These are phyloP conservation scores for Thymelicus lineola DNA, from an alignment of 2,888 invertebrate genomes.

Conservation along the genomic window DNA sequence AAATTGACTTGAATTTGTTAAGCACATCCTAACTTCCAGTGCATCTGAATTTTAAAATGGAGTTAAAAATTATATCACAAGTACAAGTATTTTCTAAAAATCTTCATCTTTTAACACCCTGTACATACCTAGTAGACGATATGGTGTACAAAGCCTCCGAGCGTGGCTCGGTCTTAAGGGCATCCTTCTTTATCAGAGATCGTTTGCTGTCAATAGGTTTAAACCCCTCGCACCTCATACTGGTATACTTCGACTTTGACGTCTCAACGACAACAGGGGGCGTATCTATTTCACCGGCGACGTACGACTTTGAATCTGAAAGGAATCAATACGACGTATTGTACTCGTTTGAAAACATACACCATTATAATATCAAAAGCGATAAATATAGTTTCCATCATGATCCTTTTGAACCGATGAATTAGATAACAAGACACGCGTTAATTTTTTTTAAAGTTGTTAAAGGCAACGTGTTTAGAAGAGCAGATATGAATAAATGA, in stretches of 20 bases:
- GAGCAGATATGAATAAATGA: too few relatives aligned
- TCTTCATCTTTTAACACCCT: too few relatives aligned
- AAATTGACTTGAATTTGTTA: too few relatives aligned
- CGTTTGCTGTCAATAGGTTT: constrained; percentile 50
- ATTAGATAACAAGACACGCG: not conserved
- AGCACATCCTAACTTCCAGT: too few relatives aligned
- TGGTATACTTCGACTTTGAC: constrained; percentile 11
- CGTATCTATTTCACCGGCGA: not conserved
- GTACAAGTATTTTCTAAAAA: too few relatives aligned
- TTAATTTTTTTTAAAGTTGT: too few relatives aligned
- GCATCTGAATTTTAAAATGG: too few relatives aligned
- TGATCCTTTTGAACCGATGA: not conserved
- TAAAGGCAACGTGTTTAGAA: too few relatives aligned
- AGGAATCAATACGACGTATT: constrained; percentile 8
- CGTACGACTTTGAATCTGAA: constrained; percentile 20
- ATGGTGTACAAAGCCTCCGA: constrained; percentile 70
- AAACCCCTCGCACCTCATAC: constrained; percentile 22
- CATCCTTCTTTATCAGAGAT: constrained; percentile 62
- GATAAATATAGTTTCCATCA: too few relatives aligned
- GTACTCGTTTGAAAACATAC: not conserved
- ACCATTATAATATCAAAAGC: not conserved
- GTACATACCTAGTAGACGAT: constrained; percentile 68
- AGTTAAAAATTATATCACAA: too few relatives aligned
- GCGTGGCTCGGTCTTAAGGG: constrained; percentile 58
- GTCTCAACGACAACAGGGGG: not conserved